Evolutionary conservation across 2,888 invertebrate genomes (phyloP).

Genomic region (Candidula unifasciata): DNA sequence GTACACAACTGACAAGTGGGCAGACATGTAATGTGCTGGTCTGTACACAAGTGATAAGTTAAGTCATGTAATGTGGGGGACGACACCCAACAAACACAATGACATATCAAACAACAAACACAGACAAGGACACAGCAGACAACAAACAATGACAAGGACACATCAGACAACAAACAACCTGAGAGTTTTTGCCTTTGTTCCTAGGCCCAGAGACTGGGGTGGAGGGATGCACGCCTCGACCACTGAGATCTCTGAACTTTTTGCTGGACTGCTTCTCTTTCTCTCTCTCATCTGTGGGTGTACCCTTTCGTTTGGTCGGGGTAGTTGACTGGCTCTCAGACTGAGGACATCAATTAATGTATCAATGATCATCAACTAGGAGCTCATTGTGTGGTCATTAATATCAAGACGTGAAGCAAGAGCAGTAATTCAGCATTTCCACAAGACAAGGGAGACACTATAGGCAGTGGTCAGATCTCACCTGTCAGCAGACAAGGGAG

Average conservation of each 20-base stretch:
- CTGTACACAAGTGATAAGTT: no score
- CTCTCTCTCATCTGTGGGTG: conserved; percentile 77
- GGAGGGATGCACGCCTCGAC: conserved; percentile 63
- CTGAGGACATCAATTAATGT: background rate
- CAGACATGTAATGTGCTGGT: no score
- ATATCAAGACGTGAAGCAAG: no score
- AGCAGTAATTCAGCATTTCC: background rate
- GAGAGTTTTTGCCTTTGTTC: conserved; percentile 71
- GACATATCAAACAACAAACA: no score
- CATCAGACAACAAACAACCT: conserved; percentile 49
- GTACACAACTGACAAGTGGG: no score
- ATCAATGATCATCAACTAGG: background rate
- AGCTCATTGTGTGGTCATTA: no score
- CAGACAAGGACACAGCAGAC: no score
- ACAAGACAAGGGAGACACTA: background rate
- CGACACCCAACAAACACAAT: no score
- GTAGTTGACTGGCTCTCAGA: conserved; percentile 42
- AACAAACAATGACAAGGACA: no score
- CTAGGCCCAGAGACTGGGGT: conserved; percentile 62
- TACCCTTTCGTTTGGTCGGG: conserved; percentile 49
- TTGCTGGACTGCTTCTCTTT: conserved; percentile 78
- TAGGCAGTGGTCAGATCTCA: background rate
- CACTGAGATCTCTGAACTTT: conserved; percentile 74
- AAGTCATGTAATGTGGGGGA: no score
- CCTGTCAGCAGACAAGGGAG: background rate